Percentiles rank a stretch among this genome's conserved stretches.
Evolutionary conservation across 2,797 vertebrate species (phyloP).

Genomic region (Sus cebifrons): DNA sequence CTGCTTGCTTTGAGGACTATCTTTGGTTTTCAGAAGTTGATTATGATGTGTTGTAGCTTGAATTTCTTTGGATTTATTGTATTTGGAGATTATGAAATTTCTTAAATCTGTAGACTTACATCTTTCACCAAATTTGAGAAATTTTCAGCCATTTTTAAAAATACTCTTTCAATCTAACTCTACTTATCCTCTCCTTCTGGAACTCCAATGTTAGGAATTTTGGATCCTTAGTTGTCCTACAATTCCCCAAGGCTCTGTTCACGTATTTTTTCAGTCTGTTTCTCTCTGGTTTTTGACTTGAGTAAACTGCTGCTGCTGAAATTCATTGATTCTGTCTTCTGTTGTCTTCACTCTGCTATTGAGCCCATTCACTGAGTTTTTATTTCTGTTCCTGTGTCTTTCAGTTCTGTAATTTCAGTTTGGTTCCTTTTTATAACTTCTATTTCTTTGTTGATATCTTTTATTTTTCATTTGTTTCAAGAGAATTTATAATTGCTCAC

Average conservation of each 20-base stretch:
- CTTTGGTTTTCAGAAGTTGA: slow-evolving; percentile 7
- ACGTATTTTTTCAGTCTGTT: background rate
- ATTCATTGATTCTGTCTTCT: background rate
- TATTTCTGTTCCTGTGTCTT: background rate
- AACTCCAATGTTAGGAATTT: background rate
- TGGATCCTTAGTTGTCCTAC: background rate
- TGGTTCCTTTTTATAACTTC: background rate
- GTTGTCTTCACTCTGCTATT: background rate
- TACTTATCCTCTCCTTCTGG: background rate
- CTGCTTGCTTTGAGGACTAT: background rate
- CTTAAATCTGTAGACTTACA: slow-evolving; percentile 15
- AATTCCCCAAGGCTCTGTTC: background rate
- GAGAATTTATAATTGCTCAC: slow-evolving; percentile 7
- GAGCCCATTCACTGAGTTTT: background rate
- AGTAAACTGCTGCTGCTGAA: background rate
- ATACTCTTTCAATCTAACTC: background rate
- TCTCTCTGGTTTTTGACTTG: background rate
- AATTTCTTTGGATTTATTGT: background rate
- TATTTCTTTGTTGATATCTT: slow-evolving; percentile 29
- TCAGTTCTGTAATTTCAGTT: slow-evolving; percentile 34
- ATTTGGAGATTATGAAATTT: slow-evolving; percentile 37
- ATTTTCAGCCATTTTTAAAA: background rate
- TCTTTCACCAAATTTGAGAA: slow-evolving; percentile 38
- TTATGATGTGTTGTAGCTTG: background rate
- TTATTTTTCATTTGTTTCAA: slow-evolving; percentile 44